phyloP scores from a whole-genome alignment of 2,113 vertebrate species.

The Dicentrarchus labrax region DNA sequence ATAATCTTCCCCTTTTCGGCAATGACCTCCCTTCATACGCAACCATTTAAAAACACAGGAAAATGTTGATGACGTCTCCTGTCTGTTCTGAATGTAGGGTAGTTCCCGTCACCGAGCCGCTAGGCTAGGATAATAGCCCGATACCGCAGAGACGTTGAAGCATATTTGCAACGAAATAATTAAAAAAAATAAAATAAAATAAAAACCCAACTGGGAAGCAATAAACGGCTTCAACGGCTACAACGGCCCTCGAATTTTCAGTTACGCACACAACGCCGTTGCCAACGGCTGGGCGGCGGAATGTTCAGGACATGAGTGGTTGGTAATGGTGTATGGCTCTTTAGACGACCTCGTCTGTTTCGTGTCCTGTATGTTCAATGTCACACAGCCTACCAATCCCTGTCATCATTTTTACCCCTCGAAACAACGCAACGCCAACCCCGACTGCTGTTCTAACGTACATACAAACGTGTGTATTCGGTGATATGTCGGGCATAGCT shows the following conservation, averaged over 20 bases:
- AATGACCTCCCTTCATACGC: conserved; percentile 85
- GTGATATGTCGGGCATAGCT: conserved; percentile 57
- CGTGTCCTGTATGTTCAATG: conserved; percentile 86
- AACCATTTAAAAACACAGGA: conserved; percentile 87
- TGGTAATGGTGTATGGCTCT: conserved; percentile 67
- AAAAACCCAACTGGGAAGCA: conserved; percentile 27
- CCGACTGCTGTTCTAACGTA: neutral
- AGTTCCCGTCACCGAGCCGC: conserved; percentile 78
- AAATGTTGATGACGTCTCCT: conserved; percentile 89
- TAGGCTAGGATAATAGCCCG: conserved; percentile 75
- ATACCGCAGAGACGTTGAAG: conserved; percentile 65
- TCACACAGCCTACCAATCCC: conserved; percentile 77
- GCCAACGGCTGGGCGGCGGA: conserved; percentile 5
- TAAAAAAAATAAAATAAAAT: neutral
- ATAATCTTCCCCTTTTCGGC: conserved; percentile 74
- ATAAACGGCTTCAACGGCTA: conserved; percentile 27
- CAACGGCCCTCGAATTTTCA: conserved; percentile 8
- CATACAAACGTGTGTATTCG: neutral
- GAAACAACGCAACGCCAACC: conserved; percentile 32
- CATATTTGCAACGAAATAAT: conserved; percentile 54
- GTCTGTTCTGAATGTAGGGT: conserved; percentile 79
- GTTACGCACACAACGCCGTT: conserved; percentile 25
- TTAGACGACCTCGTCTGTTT: conserved; percentile 82
- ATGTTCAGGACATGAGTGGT: conserved; percentile 39
- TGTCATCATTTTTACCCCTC: conserved; percentile 73